A percentile compares a stretch with the other conserved stretches of the same genome.
Evolutionary conservation across 2,797 vertebrate species (phyloP).

Genomic region (Sitta carolinensis): DNA sequence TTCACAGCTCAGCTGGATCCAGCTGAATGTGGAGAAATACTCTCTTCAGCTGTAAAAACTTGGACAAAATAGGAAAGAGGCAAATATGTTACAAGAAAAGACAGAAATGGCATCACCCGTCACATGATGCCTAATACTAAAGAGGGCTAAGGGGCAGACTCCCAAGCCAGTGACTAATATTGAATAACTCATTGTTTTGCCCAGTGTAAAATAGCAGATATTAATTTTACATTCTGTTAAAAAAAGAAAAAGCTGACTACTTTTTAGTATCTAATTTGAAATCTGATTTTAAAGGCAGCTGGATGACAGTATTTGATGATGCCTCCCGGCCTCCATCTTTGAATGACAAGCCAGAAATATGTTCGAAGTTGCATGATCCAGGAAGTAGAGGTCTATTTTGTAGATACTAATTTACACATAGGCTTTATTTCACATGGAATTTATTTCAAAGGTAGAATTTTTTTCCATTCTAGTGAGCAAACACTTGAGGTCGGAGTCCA

Average conservation of each 20-base stretch:
- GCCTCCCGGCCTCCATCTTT: background rate
- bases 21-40: background rate
- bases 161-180: background rate
- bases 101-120: background rate
- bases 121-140: background rate
- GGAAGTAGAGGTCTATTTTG: background rate
- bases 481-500: background rate
- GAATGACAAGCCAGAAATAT: background rate
- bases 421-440: background rate
- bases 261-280: background rate
- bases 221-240: background rate
- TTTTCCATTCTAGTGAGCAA: background rate
- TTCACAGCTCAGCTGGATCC: background rate
- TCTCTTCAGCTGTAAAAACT: background rate
- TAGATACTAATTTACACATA: background rate
- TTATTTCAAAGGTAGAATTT: background rate
- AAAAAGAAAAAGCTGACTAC: background rate
- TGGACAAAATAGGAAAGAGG: background rate
- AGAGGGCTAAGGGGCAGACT: background rate
- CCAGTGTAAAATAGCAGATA: background rate
- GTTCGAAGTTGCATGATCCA: background rate
- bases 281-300: background rate
- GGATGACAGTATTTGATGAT: background rate
- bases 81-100: background rate
- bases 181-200: background rate